Evolutionary conservation across 2,113 vertebrate species (phyloP), one percentile per base, ranked within the genome.

Genomic region (Lepus europaeus): DNA sequence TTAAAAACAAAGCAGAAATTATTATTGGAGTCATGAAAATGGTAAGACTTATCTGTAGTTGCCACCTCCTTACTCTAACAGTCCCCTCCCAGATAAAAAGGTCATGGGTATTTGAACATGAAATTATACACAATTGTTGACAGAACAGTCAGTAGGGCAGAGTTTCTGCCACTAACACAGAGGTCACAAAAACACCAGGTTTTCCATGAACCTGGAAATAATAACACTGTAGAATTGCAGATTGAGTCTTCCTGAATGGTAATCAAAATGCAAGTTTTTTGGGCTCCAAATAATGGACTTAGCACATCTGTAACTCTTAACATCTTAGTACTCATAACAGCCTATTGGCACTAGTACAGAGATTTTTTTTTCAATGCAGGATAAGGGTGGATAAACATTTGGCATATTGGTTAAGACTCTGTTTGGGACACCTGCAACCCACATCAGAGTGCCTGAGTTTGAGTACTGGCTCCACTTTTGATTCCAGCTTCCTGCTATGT

Each of bases 41-140:
- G 95, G 83, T 90, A 94, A 96, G 82, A 73, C 73, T 88, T 96
- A 95, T 96, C 95, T 93, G 23, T 84, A 61, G 61, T 77, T 69
- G 56, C 77, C 91, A 90, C 95, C 93, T 95, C 90, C 90, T 79
- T 95, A 29, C 69, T 90, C 87, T 89, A 97, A 95, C 56, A 97
- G 61, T 94, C 81, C 93, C 80, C 90, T 80, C 93, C 97, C 72
- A 90, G 92, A 93, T 92, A 94, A 86, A 85, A 86, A 81, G 5
- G 6, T 20, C 91, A 68, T 9, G 20, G 9, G 10, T 91, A 77
- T 87, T 87, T 94, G 68, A 95, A 81, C 59, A 59, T 76, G 80
- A 97, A 91, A 74, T 78, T 64, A 68, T 74, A 76, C 68, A 70
- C 33, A 20, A 17, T 92, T 89, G 90, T 83, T 89, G 73, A 36